phyloP scores from a whole-genome alignment of 2,797 vertebrate genomes.

The Caiman crocodilus region DNA sequence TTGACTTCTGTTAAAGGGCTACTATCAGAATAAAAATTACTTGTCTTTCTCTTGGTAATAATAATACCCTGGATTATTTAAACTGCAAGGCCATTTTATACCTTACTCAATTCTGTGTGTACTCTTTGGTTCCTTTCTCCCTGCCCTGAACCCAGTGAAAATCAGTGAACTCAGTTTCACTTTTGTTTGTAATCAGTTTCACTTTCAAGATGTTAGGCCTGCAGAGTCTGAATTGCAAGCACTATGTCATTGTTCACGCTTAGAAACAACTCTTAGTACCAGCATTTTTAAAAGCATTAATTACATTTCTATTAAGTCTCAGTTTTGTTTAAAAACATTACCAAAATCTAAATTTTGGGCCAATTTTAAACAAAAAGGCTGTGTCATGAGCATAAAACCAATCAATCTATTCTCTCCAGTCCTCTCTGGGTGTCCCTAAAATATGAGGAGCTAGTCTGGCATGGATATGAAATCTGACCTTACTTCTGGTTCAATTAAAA shows the following conservation, averaged over 20 bases:
- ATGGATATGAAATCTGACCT: constrained; percentile 67
- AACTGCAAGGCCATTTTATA: neutral
- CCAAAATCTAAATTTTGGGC: neutral
- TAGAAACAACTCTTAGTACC: neutral
- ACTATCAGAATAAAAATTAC: neutral
- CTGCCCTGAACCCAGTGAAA: neutral
- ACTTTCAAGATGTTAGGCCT: neutral
- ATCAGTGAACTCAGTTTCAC: neutral
- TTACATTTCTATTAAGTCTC: neutral
- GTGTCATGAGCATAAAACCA: neutral
- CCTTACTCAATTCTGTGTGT: neutral
- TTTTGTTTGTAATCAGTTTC: neutral
- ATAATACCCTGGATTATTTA: neutral
- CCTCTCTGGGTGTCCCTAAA: neutral
- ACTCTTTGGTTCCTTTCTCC: neutral
- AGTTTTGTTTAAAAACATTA: neutral
- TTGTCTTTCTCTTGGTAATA: neutral
- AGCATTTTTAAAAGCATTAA: neutral
- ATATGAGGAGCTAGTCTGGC: neutral
- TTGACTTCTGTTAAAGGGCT: neutral
- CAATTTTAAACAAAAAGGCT: neutral
- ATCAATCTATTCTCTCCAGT: neutral
- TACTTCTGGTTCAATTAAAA: constrained; percentile 19
- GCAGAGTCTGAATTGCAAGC: neutral
- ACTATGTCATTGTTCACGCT: no score